Percentiles rank a stretch among this genome's conserved stretches.
phyloP scores from a whole-genome alignment of 2,888 invertebrate genomes.

The Pseudanteris insignis region DNA sequence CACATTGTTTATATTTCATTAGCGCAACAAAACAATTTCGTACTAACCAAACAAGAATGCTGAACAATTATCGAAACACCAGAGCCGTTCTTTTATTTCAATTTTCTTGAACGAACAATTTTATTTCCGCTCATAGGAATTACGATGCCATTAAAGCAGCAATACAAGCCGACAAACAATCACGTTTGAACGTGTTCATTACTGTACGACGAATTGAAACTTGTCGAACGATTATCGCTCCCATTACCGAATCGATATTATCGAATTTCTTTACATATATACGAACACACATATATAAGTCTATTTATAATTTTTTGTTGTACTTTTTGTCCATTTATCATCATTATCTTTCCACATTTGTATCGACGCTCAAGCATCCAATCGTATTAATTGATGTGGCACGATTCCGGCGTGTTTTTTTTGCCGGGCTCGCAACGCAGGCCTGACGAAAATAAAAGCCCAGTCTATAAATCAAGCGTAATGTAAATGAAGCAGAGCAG shows the following conservation, averaged over 20 bases:
- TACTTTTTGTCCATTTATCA: no score
- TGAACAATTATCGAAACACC: slow-evolving; percentile 14
- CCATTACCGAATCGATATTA: no score
- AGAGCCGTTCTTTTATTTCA: slow-evolving; percentile 8
- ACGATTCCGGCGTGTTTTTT: background rate
- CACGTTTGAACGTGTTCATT: no score
- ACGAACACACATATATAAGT: no score
- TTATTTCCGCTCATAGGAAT: slow-evolving; percentile 7
- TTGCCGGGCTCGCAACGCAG: background rate
- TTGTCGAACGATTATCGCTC: no score
- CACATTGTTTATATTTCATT: no score
- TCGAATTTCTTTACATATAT: no score
- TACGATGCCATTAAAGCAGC: slow-evolving; percentile 5
- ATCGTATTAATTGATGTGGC: no score
- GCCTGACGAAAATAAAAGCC: slow-evolving; percentile 2
- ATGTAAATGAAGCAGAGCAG: slow-evolving; percentile 6
- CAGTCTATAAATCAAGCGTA: slow-evolving; percentile 17
- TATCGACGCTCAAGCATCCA: no score
- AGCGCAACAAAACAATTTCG: background rate
- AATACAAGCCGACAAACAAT: slow-evolving; percentile 15
- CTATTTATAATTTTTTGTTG: no score
- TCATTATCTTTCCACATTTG: no score
- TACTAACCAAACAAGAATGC: background rate
- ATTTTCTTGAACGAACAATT: slow-evolving; percentile 2
- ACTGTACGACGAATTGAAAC: no score